These are phyloP conservation scores for Rhadina sibilatrix DNA, from an alignment of 2,113 vertebrate species.

Conservation along the genomic window DNA sequence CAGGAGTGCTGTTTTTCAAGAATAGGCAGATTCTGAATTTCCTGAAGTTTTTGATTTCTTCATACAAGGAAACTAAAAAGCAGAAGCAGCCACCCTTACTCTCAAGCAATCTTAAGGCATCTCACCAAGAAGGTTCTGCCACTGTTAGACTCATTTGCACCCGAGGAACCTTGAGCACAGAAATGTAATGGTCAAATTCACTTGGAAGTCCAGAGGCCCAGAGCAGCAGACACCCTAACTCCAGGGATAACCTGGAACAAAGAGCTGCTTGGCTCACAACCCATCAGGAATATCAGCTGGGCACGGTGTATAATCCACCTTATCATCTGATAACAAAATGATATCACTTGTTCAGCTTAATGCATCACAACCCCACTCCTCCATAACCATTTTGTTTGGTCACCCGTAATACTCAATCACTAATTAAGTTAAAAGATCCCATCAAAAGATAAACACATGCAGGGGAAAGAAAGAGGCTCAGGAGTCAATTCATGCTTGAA, in stretches of 20 bases:
- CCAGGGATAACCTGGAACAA: neutral
- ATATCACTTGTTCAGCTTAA: neutral
- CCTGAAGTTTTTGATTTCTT: neutral
- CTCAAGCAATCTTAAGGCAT: neutral
- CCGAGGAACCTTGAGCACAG: neutral
- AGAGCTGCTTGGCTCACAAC: neutral
- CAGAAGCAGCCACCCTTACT: neutral
- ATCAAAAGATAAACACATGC: neutral
- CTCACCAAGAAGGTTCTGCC: neutral
- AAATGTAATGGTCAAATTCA: neutral
- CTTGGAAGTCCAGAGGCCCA: neutral
- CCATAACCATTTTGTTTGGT: neutral
- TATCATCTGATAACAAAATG: neutral
- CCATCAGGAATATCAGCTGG: neutral
- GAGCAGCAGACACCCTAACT: neutral
- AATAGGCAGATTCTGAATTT: neutral
- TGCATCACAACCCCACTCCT: neutral
- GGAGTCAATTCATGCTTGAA: neutral
- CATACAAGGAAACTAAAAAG: neutral
- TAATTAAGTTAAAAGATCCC: neutral
- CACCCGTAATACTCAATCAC: neutral
- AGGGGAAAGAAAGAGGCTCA: neutral
- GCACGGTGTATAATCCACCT: rapidly evolving
- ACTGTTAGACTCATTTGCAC: neutral
- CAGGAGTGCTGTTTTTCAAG: neutral